A percentile compares a stretch with the other conserved stretches of the same genome.
Conservation (phyloP, 2,888 invertebrate genomes). For the Napeogenes inachia region DNA sequence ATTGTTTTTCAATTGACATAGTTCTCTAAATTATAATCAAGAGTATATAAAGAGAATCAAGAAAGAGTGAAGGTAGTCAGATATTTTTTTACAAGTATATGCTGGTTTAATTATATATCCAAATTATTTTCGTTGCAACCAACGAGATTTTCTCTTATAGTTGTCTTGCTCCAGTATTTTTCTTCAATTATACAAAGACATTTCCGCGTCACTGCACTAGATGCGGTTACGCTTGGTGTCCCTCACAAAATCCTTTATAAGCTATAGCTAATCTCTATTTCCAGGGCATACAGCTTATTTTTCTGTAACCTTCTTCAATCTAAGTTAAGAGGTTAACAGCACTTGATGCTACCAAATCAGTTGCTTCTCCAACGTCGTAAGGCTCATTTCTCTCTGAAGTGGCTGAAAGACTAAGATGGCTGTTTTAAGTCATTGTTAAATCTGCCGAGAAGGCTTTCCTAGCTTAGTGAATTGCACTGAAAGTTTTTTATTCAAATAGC, state of each 20-base stretch:
- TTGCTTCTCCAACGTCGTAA: neutral
- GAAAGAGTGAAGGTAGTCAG: too few relatives aligned
- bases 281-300: slow-evolving; percentile 19
- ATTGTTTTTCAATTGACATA: too few relatives aligned
- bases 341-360: slow-evolving; percentile 5
- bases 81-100: too few relatives aligned
- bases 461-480: slow-evolving; percentile 29
- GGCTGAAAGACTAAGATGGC: slow-evolving; percentile 3
- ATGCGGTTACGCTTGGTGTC: slow-evolving; percentile 23
- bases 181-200: slow-evolving; percentile 31
- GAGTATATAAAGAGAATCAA: too few relatives aligned
- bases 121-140: neutral
- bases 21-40: too few relatives aligned
- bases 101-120: neutral
- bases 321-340: slow-evolving; percentile 25
- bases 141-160: slow-evolving; percentile 11
- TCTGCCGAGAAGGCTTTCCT: slow-evolving; percentile 30
- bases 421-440: slow-evolving; percentile 28
- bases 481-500: slow-evolving; percentile 26
- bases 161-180: slow-evolving; percentile 24
- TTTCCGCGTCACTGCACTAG: slow-evolving; percentile 30
- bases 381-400: slow-evolving; percentile 1
- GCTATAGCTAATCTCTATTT: slow-evolving; percentile 19
- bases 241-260: slow-evolving; percentile 8
- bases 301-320: slow-evolving; percentile 18